These are phyloP conservation scores for Nomada hirtipes DNA, from an alignment of 2,888 invertebrate species.

Conservation along the genomic window DNA sequence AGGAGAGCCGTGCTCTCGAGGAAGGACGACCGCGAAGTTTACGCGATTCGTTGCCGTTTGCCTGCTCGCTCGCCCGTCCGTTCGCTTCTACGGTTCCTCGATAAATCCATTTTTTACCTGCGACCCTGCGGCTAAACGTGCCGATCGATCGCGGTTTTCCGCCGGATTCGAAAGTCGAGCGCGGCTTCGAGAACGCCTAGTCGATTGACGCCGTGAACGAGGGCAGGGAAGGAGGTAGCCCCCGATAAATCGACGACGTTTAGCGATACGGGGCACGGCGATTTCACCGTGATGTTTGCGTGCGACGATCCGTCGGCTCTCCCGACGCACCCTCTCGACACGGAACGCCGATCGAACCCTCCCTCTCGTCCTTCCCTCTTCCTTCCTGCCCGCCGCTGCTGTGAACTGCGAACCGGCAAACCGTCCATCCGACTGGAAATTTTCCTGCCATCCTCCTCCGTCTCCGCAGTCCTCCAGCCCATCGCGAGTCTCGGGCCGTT, in stretches of 20 bases:
- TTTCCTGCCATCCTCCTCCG: constrained; percentile 13
- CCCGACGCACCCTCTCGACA: not conserved
- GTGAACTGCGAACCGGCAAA: not conserved
- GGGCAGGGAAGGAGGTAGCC: no score
- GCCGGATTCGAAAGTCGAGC: no score
- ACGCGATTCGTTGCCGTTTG: constrained; percentile 25
- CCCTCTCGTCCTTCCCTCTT: not conserved
- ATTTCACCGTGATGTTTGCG: constrained; percentile 1
- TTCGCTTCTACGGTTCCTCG: constrained; percentile 55
- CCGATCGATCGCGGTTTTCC: no score
- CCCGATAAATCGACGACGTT: not conserved
- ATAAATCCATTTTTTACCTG: constrained; percentile 62
- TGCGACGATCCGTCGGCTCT: not conserved
- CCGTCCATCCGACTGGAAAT: constrained; percentile 20
- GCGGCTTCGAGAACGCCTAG: not conserved
- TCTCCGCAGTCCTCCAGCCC: not conserved
- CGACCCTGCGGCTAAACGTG: no score
- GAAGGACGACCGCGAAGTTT: constrained; percentile 46
- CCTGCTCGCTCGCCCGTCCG: constrained; percentile 39
- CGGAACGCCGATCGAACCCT: constrained; percentile 12
- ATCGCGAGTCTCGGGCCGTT: constrained; percentile 5
- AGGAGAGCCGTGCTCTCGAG: constrained; percentile 57
- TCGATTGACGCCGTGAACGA: no score
- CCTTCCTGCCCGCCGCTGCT: not conserved
- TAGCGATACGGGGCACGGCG: not conserved